These are phyloP conservation scores for Cordilura impudica DNA, from an alignment of 2,888 invertebrate species.

Conservation along the genomic window DNA sequence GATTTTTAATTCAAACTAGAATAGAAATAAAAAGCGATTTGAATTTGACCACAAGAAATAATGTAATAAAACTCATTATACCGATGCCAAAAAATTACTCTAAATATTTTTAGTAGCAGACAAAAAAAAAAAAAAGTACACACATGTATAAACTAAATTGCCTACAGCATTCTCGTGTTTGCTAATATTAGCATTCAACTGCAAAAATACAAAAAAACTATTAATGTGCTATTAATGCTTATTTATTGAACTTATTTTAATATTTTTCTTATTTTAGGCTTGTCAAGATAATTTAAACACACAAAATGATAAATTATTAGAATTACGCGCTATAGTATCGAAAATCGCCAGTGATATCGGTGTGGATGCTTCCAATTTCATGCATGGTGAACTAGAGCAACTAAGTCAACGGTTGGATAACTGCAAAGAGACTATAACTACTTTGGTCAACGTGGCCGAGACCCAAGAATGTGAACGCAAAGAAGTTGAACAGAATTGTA, in stretches of 20 bases:
- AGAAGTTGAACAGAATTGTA: constrained; percentile 80
- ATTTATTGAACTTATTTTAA: not conserved
- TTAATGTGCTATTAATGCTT: too few relatives aligned
- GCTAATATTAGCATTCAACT: constrained; percentile 32
- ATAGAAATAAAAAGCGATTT: not conserved
- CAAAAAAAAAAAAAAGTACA: too few relatives aligned
- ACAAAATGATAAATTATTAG: constrained; percentile 83
- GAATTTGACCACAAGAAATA: not conserved
- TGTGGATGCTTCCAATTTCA: constrained; percentile 83
- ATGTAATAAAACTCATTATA: not conserved
- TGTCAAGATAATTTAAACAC: constrained; percentile 86
- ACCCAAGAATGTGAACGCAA: constrained; percentile 81
- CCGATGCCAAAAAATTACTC: constrained; percentile 23
- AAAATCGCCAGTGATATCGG: constrained; percentile 89
- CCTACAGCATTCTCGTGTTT: not conserved
- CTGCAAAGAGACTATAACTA: constrained; percentile 86
- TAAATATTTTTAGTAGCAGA: constrained; percentile 22
- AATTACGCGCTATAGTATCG: constrained; percentile 86
- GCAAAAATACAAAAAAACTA: too few relatives aligned
- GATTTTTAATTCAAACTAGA: not conserved
- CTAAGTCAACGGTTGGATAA: constrained; percentile 86
- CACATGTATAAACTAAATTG: constrained; percentile 51
- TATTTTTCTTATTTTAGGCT: constrained; percentile 79
- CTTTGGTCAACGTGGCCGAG: constrained; percentile 88
- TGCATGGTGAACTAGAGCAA: constrained; percentile 88